These are phyloP conservation scores for Cygnus olor DNA, from an alignment of 2,797 vertebrate genomes.

Conservation along the genomic window DNA sequence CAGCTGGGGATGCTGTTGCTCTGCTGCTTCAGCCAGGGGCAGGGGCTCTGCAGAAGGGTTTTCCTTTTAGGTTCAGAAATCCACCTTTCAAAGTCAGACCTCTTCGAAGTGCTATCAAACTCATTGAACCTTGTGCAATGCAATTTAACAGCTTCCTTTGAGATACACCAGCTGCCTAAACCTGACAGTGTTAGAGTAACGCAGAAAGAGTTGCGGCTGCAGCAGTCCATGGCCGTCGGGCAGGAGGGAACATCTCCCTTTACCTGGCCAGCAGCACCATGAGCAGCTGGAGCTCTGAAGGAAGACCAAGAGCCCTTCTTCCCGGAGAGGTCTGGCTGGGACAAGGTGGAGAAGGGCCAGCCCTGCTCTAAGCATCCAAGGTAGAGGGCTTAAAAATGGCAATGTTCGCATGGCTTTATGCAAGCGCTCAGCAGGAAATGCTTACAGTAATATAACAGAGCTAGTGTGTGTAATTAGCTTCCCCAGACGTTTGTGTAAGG, in stretches of 20 bases:
- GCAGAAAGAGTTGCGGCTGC: fast-evolving
- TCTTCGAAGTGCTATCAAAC: neutral
- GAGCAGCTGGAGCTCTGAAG: fast-evolving
- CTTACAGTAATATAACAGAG: too few relatives aligned
- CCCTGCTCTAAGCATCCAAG: neutral
- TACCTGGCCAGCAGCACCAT: fast-evolving
- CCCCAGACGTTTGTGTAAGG: fast-evolving
- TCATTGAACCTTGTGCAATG: neutral
- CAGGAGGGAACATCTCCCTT: neutral
- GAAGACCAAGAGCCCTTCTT: neutral
- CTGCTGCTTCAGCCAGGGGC: fast-evolving
- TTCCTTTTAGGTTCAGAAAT: neutral
- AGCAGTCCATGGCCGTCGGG: neutral
- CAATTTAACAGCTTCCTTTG: neutral
- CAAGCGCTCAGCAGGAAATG: neutral
- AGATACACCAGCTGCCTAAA: neutral
- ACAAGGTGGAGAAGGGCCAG: neutral
- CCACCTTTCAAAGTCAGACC: neutral
- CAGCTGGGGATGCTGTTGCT: neutral
- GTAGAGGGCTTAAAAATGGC: neutral
- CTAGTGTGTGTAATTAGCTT: neutral
- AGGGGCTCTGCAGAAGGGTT: fast-evolving
- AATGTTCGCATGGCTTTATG: neutral
- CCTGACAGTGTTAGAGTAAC: fast-evolving
- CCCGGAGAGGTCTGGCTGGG: neutral